These are phyloP conservation scores for Cherax quadricarinatus DNA, from an alignment of 1,140 invertebrate genomes.

Conservation along the genomic window DNA sequence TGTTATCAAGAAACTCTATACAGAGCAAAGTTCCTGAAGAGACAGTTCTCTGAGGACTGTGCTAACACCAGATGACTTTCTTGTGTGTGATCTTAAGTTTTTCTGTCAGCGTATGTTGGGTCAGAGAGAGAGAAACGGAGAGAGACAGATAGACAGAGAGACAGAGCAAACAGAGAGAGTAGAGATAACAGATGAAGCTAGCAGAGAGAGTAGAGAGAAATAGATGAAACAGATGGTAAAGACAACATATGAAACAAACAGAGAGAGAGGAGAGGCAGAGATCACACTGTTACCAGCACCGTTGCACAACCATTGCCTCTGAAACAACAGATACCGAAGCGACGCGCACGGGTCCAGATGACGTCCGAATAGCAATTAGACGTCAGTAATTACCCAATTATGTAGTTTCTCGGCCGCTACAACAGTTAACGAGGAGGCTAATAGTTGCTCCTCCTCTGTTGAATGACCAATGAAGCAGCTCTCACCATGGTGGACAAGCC, in stretches of 20 bases:
- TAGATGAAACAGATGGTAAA: neutral
- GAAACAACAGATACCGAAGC: neutral
- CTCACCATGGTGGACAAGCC: neutral
- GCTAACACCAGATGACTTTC: too few species aligned
- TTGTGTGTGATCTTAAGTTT: too few species aligned
- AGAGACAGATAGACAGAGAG: neutral
- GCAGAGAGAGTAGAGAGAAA: neutral
- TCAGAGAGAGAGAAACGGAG: too few species aligned
- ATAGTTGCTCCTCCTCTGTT: constrained; percentile 52
- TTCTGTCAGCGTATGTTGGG: too few species aligned
- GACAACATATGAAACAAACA: neutral
- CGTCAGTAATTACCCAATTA: constrained; percentile 63
- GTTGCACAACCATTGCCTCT: neutral
- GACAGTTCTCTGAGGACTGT: too few species aligned
- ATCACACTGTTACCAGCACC: neutral
- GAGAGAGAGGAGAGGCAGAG: neutral
- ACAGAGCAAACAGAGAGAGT: neutral
- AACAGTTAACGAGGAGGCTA: constrained; percentile 66
- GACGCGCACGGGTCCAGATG: constrained; percentile 28
- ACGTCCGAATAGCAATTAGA: constrained; percentile 66
- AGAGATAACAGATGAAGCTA: neutral
- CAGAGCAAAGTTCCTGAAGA: too few species aligned
- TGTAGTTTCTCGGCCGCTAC: constrained; percentile 66
- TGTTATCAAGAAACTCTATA: too few species aligned
- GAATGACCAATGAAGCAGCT: constrained; percentile 62